Base-by-base conservation (phyloP, 2,113 vertebrate genomes). In the Pteronura brasiliensis region DNA sequence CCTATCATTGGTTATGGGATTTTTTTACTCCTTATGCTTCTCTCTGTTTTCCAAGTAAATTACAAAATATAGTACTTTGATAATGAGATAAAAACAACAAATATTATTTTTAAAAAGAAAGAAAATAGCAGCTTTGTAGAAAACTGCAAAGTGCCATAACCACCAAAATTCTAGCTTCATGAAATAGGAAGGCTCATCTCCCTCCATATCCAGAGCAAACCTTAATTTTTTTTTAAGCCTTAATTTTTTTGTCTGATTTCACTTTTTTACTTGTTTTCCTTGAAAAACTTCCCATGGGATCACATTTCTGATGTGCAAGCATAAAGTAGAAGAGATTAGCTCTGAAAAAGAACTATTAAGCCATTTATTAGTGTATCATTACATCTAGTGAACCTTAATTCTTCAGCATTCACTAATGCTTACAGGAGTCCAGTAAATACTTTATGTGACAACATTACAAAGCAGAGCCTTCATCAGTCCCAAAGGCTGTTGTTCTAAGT, bases 1-100 rank as follows among this genome's bases (percentile, higher is more conserved):
- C 17, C 61, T 93, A 83, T 88, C 47, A 39, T 6, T 84, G 90
- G 83, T 71, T 95, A 96, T 80, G 44, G 31, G 31, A 88, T 72
- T 94, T 90, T 44, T 82, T 93, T 65, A 87, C 63, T 96, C 74
- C 88, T 93, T 93, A 89, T 83, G 89, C 34, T 76, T 96, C 47
- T 47, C 44, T 47, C 88, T 79, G 87, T 96, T 97, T 97, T 96
- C 92, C 80, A 96, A 95, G 90, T 88, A 96, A 93, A 90, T 74
- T 52, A 79, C 10, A 52, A 79, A 79, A 95, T 84, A 55, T n/a
- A 96, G 83, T 87, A 91, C 79, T 80, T 94, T 88, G 93, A 88
- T 34, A 95, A 95, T 57, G 79, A 96, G 93, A 86, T 31, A 91
- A 90, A 97, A 96, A 59, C 55, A 96, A 96, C 86, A 96, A 69